Percentiles rank a stretch among this genome's conserved stretches.
phyloP scores from a whole-genome alignment of 2,113 vertebrate species.

The Caloenas nicobarica region DNA sequence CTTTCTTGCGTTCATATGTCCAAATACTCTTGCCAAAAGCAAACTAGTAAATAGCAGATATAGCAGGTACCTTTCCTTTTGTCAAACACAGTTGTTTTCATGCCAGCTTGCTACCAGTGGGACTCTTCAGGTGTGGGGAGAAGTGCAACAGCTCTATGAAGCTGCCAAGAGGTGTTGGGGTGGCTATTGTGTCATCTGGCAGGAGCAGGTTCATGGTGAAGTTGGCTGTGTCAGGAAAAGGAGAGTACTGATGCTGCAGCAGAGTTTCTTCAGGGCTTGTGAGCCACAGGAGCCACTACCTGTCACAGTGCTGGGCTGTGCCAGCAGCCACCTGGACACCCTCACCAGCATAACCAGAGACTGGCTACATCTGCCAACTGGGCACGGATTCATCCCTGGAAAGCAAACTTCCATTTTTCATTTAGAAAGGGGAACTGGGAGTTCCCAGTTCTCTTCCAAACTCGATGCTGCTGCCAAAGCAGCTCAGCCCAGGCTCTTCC shows the following conservation, averaged over 20 bases:
- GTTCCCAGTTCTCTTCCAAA: not conserved
- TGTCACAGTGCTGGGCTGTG: rapidly evolving
- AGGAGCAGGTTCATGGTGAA: rapidly evolving
- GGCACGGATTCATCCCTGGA: not conserved
- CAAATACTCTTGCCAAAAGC: not conserved
- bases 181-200: rapidly evolving
- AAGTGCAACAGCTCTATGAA: not conserved
- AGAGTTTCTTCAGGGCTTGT: not conserved
- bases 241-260: rapidly evolving
- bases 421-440: rapidly evolving
- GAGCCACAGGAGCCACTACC: rapidly evolving
- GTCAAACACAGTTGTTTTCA: not conserved
- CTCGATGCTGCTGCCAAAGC: not conserved
- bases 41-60: not conserved
- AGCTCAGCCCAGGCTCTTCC: not conserved
- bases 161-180: rapidly evolving
- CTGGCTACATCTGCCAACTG: not conserved
- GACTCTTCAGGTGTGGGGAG: not conserved
- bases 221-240: rapidly evolving
- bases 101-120: not conserved
- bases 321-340: not conserved
- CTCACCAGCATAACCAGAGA: not conserved
- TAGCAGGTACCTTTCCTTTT: not conserved
- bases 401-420: not conserved
- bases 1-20: not conserved